Base-by-base conservation (phyloP, 1,140 invertebrate species). In the Trypoxylus dichotomus region DNA sequence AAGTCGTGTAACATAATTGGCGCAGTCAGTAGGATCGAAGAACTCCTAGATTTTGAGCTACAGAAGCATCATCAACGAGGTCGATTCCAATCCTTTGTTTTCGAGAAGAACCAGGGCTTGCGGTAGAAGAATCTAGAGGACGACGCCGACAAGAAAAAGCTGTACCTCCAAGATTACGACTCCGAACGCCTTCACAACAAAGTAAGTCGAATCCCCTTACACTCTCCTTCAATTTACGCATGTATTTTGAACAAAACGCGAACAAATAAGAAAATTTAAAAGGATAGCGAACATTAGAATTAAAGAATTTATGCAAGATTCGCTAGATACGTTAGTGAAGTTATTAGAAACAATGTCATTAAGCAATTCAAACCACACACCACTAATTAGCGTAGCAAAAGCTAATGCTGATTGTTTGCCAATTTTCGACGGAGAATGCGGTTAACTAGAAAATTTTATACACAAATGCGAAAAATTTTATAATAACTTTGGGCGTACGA, bases 381-480 rank as follows among this genome's bases (percentile, higher is more conserved):
- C 13, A 32, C 7, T 25, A 68, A 76, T 76, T 42, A 19, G 25
- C 25, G 37, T 60, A 11, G 76, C 76, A 1, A 76, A 63, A 63
- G 43, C 32, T 63, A 43, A 10, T 68, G 58, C 37, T 7, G n/a
- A n/a, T n/a, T n/a, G 75, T 13, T n/a, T 77, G 13, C 58, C 76
- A 54, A 77, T 13, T 15, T 77, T 77, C n/a, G 63, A 77, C 21
- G 63, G 76, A 3, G 41, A 42, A 3, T 2, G 1, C 21, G 42
- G 13, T 1, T 24, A 63, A 19, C 19, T 77, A 68, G 76, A 77
- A 41, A 42, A 19, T 25, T 77, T 77, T 25, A 77, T 77, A 21
- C 0, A n/a, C 5, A 72, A 19, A 47, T 54, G 47, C n/a, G 37
- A 77, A 13, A 68, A 77, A 77, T 77, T 68, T 77, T 74, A 42